These are phyloP conservation scores for Clarias macrocephalus DNA, from an alignment of 2,113 vertebrate species.

Conservation along the genomic window DNA sequence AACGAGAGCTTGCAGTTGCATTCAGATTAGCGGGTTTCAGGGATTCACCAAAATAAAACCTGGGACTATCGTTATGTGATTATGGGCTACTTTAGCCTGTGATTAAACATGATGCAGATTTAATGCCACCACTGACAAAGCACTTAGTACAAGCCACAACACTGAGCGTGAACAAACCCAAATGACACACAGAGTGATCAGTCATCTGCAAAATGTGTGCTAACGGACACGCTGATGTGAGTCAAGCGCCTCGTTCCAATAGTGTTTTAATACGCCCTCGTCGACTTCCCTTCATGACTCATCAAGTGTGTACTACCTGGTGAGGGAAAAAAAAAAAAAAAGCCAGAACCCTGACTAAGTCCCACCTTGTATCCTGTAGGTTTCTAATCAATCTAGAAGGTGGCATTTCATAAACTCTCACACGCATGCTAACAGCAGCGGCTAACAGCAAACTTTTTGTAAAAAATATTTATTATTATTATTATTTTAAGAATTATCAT, in stretches of 20 bases:
- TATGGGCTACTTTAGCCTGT: background rate
- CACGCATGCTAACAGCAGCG: too few species aligned
- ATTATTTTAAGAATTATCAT: too few species aligned
- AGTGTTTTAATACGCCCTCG: background rate
- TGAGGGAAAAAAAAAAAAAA: too few species aligned
- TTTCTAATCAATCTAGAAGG: too few species aligned
- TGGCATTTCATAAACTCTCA: too few species aligned
- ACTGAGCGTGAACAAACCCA: slow-evolving; percentile 29
- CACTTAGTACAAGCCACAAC: slow-evolving; percentile 35
- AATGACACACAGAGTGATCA: slow-evolving; percentile 17
- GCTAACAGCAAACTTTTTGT: too few species aligned
- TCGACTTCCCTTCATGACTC: slow-evolving; percentile 5
- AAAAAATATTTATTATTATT: too few species aligned
- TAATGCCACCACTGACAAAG: slow-evolving; percentile 29
- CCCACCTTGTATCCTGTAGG: too few species aligned
- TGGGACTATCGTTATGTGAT: slow-evolving; percentile 17
- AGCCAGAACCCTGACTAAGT: too few species aligned
- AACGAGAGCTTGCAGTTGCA: slow-evolving; percentile 39
- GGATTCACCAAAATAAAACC: slow-evolving; percentile 12
- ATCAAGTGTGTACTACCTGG: background rate
- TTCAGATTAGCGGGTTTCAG: slow-evolving; percentile 70
- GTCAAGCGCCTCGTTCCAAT: background rate
- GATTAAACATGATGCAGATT: slow-evolving; percentile 26
- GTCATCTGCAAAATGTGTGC: slow-evolving; percentile 21
- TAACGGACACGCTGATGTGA: slow-evolving; percentile 14